Conservation (phyloP, 2,113 vertebrate species). For the Phylloscopus whistleri region DNA sequence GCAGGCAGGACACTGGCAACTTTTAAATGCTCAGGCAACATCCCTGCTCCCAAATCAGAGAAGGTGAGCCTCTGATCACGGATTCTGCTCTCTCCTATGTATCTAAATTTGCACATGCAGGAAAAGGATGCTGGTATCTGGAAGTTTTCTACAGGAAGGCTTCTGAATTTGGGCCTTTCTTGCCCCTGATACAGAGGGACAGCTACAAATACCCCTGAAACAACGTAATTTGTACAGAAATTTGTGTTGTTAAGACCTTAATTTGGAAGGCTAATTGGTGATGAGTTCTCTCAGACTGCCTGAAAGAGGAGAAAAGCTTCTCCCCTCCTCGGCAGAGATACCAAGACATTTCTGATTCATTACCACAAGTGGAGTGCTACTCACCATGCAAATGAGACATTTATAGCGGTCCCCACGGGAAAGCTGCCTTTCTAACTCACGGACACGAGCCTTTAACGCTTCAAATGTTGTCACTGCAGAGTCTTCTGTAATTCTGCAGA, state of each 20-base stretch:
- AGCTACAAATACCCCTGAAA: neutral
- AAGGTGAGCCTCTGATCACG: neutral
- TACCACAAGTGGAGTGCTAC: slow-evolving; percentile 65
- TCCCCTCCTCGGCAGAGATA: neutral
- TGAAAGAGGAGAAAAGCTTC: neutral
- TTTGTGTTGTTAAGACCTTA: neutral
- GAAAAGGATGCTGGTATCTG: neutral
- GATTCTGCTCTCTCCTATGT: neutral
- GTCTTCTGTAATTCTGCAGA: slow-evolving; percentile 92
- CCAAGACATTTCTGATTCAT: slow-evolving; percentile 64
- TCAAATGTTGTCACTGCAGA: slow-evolving; percentile 96
- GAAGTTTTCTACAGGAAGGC: neutral
- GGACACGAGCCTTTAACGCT: slow-evolving; percentile 97
- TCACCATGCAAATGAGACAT: slow-evolving; percentile 99
- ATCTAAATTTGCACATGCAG: neutral
- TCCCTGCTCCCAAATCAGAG: neutral
- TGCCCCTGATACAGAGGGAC: neutral
- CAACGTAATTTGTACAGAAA: neutral
- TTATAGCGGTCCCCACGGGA: slow-evolving; percentile 98
- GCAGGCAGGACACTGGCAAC: neutral
- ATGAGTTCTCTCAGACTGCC: neutral
- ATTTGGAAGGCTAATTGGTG: neutral
- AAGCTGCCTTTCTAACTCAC: slow-evolving; percentile 97
- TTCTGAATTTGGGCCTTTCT: neutral
- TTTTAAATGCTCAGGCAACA: neutral